Percentiles rank a stretch among this genome's conserved stretches.
Evolutionary conservation across 2,888 invertebrate species (phyloP).

Genomic region (Drosophila pullipes): DNA sequence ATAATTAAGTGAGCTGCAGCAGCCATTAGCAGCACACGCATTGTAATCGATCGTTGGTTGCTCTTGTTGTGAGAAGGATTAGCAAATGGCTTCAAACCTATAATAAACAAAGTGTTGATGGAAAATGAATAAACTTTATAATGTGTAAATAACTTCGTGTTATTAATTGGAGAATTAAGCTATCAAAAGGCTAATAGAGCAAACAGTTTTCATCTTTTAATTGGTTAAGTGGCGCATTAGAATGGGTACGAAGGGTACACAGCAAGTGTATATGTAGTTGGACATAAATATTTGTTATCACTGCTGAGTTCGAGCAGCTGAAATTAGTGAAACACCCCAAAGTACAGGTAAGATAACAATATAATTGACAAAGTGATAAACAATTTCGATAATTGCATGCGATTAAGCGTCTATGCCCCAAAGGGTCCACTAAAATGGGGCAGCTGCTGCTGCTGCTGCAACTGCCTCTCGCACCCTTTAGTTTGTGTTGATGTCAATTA

Average conservation of each 20-base stretch:
- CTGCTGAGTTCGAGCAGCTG: neutral
- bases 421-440: slow-evolving; percentile 1
- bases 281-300: neutral
- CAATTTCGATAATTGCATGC: slow-evolving; percentile 54
- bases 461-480: slow-evolving; percentile 7
- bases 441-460: neutral
- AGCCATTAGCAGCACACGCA: too few species aligned
- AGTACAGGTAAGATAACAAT: slow-evolving; percentile 15
- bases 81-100: too few species aligned
- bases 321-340: slow-evolving; percentile 7
- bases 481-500: slow-evolving; percentile 59
- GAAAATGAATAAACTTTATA: too few species aligned
- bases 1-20: too few species aligned
- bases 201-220: neutral
- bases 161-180: too few species aligned
- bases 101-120: too few species aligned
- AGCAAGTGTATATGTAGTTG: neutral
- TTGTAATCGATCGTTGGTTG: too few species aligned
- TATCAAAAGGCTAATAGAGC: too few species aligned
- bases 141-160: too few species aligned
- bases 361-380: slow-evolving; percentile 44
- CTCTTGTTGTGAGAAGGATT: too few species aligned
- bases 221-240: neutral
- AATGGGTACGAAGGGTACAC: neutral
- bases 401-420: slow-evolving; percentile 39